Percentiles rank a stretch among this genome's conserved stretches.
phyloP scores from a whole-genome alignment of 2,888 invertebrate species.

The Calliopum simillimum region DNA sequence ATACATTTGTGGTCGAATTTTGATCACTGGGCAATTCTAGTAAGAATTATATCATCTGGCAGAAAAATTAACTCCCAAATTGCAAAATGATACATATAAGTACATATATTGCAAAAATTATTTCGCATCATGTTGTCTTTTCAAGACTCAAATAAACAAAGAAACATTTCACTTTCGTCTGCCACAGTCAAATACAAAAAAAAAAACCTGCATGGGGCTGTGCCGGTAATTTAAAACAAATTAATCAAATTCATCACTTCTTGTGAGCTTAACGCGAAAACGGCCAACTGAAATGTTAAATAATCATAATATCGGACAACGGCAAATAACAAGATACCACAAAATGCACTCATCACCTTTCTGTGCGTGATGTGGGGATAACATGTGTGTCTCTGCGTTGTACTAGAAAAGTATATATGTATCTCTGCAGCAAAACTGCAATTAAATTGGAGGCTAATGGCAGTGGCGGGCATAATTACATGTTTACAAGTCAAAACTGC shows the following conservation, averaged over 20 bases:
- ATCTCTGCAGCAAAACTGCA: neutral
- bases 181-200: slow-evolving; percentile 29
- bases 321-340: slow-evolving; percentile 30
- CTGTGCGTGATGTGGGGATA: neutral
- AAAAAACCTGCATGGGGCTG: neutral
- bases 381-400: neutral
- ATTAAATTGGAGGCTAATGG: slow-evolving; percentile 9
- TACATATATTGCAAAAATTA: too few species aligned
- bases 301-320: slow-evolving; percentile 4
- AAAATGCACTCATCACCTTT: slow-evolving; percentile 50
- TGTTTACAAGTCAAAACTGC: neutral
- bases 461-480: slow-evolving; percentile 11
- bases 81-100: too few species aligned
- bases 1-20: too few species aligned
- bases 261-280: slow-evolving; percentile 15
- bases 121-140: too few species aligned
- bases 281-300: slow-evolving; percentile 33
- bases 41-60: too few species aligned
- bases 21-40: too few species aligned
- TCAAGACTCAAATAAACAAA: too few species aligned
- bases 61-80: too few species aligned
- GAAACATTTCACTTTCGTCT: slow-evolving; percentile 21
- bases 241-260: slow-evolving; percentile 50
- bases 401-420: neutral
- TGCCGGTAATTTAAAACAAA: slow-evolving; percentile 58